Percentiles rank a stretch among this genome's conserved stretches.
Conservation (phyloP, 2,888 invertebrate genomes). For the Andrena bucephala region DNA sequence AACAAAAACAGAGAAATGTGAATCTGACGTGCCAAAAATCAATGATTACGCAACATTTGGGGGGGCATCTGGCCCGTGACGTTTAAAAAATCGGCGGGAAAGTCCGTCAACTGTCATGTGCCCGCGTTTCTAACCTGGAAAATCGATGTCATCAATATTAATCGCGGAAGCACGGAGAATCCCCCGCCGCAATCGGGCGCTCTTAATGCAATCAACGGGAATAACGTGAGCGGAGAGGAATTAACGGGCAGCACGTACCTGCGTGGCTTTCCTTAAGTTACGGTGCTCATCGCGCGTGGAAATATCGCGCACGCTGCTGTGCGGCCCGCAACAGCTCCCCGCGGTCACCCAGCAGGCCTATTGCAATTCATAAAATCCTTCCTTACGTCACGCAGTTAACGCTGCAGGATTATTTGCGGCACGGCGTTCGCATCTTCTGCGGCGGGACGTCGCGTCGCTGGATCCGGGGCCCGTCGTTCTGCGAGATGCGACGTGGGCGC, state of each 20-base stretch:
- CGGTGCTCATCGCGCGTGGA: conserved; percentile 43
- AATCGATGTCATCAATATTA: background rate
- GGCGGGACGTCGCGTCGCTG: conserved; percentile 10
- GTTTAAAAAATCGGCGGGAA: conserved; percentile 67
- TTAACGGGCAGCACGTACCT: conserved; percentile 14
- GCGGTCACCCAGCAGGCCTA: background rate
- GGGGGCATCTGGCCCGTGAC: background rate
- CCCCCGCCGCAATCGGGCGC: background rate
- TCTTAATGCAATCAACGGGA: no score
- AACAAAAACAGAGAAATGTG: background rate
- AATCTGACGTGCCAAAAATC: conserved; percentile 12
- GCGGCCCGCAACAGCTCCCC: background rate
- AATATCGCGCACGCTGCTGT: conserved; percentile 15
- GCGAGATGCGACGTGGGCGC: background rate
- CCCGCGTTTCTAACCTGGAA: conserved; percentile 54
- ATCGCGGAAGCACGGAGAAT: background rate
- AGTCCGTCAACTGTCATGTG: conserved; percentile 59
- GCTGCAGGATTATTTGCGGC: conserved; percentile 27
- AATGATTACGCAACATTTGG: background rate
- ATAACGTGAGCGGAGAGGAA: no score
- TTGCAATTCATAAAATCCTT: conserved; percentile 21
- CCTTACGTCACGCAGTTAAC: conserved; percentile 36
- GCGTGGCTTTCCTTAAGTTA: conserved; percentile 20
- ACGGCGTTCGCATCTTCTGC: conserved; percentile 17
- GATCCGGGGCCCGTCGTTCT: no score